Percentiles rank a stretch among this genome's conserved stretches.
Conservation (phyloP, 2,888 invertebrate species). For the Argynnis bischoffii region DNA sequence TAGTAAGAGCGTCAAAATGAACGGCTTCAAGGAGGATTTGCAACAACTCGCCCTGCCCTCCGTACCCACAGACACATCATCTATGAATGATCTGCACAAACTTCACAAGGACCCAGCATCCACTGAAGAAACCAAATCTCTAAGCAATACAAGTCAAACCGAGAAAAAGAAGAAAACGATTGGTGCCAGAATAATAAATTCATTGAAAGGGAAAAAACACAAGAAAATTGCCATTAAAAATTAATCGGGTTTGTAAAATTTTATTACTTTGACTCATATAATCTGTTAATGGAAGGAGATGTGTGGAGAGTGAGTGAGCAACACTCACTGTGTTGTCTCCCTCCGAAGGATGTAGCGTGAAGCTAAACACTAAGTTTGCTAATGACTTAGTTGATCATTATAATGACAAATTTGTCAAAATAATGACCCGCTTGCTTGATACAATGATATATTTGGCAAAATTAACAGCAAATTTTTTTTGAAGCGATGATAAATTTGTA, state of each 20-base stretch:
- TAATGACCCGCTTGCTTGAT: too few relatives aligned
- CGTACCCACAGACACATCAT: slow-evolving; percentile 41
- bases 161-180: slow-evolving; percentile 40
- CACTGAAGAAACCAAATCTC: slow-evolving; percentile 46
- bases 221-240: slow-evolving; percentile 43
- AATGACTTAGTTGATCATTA: too few relatives aligned
- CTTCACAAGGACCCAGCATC: slow-evolving; percentile 26
- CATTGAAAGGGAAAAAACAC: slow-evolving; percentile 16
- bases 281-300: too few relatives aligned
- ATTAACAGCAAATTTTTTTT: too few relatives aligned
- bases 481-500: too few relatives aligned
- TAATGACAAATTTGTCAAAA: too few relatives aligned
- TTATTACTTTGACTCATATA: background rate
- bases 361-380: too few relatives aligned
- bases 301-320: too few relatives aligned
- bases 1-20: slow-evolving; percentile 33
- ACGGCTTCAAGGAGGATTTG: slow-evolving; percentile 37
- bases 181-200: slow-evolving; percentile 36
- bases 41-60: slow-evolving; percentile 42
- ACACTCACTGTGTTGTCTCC: too few relatives aligned
- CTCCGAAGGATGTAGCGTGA: too few relatives aligned
- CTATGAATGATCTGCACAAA: slow-evolving; percentile 45
- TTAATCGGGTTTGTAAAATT: background rate
- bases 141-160: slow-evolving; percentile 45
- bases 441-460: too few relatives aligned